Conservation (phyloP, 2,888 invertebrate genomes). For the Lasioglossum morio region DNA sequence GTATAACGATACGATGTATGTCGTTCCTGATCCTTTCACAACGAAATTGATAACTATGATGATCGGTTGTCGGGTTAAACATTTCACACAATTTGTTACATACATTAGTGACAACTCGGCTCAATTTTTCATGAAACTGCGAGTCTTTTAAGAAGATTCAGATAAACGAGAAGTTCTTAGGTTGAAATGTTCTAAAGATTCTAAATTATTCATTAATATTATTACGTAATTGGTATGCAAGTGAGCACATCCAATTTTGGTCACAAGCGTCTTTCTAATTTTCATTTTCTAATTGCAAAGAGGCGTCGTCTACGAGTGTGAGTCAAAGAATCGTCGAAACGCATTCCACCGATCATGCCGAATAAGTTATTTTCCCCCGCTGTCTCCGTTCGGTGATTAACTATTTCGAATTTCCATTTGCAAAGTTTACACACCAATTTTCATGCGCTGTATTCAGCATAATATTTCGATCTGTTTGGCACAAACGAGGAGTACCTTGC, state of each 20-base stretch:
- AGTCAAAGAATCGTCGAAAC: background rate
- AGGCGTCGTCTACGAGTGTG: background rate
- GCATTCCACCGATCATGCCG: background rate
- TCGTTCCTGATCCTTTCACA: background rate
- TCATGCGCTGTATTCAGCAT: slow-evolving; percentile 24
- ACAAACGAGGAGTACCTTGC: slow-evolving; percentile 44
- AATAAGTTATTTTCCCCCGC: background rate
- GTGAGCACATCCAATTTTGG: background rate
- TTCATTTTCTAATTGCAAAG: background rate
- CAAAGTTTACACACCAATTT: background rate
- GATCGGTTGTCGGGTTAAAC: background rate
- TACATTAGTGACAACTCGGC: no score
- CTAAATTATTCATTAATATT: background rate
- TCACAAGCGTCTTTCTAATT: background rate
- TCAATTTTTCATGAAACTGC: no score
- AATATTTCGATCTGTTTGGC: slow-evolving; percentile 42
- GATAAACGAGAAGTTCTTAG: background rate
- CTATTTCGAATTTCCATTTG: background rate
- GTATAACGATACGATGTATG: background rate
- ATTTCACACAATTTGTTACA: background rate
- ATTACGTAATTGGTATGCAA: background rate
- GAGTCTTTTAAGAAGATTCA: background rate
- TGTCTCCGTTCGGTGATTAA: slow-evolving; percentile 25
- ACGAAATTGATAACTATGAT: background rate
- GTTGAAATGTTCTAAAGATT: background rate